Base-by-base conservation (phyloP, 2,888 invertebrate species). In the Yponomeuta cagnagella region DNA sequence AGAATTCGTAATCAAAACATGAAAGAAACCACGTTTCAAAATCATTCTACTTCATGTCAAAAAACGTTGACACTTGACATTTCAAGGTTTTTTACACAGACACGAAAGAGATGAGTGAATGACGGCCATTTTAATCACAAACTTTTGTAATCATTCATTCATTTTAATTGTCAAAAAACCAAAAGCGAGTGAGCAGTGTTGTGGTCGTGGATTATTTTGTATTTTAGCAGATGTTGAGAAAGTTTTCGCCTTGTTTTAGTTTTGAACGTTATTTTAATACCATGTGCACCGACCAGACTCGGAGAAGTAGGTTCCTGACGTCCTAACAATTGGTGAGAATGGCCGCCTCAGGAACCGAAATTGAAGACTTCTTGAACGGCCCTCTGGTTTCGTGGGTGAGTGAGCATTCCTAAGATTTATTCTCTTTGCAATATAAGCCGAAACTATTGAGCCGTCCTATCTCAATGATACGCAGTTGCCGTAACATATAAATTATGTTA, bases 371-470 rank as follows among this genome's bases (percentile, higher is more conserved):
- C 88, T 93, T 97, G 85, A 94, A 94, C 84, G 96, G 96, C 81
- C 96, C 97, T 81, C 93, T 97, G 77, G 96, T 97, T 80, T 95
- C 95, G 86, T 97, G 97, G 97, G 97, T 97, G 93, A 94, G 94
- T 93, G 88, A 86, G 86, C 87, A 89, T 80, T 81, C 78, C 86
- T 86, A 82, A 79, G 80, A 84, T 80, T 81, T 82, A 80, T 83
- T 83, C 84, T 86, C 81, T 81, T 76, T 75, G 75, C 79, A 79
- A 78, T 15, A 15, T 12, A 15, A 58, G 52, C 2, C 52, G 52
- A 15, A 77, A 76, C 78, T 79, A 80, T 58, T 58, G 3, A 58
- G 12, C 52, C 52, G 15, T 58, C 12, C 52, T 58, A 12, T 82
- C 64, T 10, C 64, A 64, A 64, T 30, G 64, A 23, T 23, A 64